These are phyloP conservation scores for Aspidoscelis tigris DNA, from an alignment of 2,113 vertebrate genomes.

Conservation along the genomic window DNA sequence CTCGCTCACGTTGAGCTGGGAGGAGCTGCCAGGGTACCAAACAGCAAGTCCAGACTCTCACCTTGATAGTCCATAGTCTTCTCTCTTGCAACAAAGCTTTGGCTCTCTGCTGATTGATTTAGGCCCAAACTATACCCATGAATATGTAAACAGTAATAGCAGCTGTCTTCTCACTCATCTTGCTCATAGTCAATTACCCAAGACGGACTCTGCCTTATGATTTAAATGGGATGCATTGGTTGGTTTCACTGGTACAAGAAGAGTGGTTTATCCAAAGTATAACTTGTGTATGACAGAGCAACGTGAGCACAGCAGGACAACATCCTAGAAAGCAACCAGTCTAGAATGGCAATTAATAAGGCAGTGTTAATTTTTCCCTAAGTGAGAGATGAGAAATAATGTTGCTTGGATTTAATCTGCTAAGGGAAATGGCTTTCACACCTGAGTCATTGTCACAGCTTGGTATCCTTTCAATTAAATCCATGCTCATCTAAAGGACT, in stretches of 20 bases:
- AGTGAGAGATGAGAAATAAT: conserved; percentile 35
- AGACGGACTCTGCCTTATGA: conserved; percentile 25
- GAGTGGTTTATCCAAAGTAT: background rate
- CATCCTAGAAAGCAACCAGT: conserved; percentile 48
- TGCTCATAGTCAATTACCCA: background rate
- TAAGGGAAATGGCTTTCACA: conserved; percentile 70
- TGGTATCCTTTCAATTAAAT: conserved; percentile 79
- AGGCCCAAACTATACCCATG: too few species aligned
- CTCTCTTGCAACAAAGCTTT: too few species aligned
- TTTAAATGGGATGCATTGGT: conserved; percentile 56
- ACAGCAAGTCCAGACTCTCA: too few species aligned
- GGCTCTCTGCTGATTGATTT: too few species aligned
- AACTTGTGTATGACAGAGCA: background rate
- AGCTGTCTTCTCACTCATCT: background rate
- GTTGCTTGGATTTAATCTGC: conserved; percentile 73
- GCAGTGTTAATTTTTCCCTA: conserved; percentile 73
- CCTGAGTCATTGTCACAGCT: conserved; percentile 74
- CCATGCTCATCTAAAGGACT: conserved; percentile 72
- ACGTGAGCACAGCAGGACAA: conserved; percentile 63
- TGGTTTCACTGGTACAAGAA: conserved; percentile 49
- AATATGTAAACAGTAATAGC: too few species aligned
- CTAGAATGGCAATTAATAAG: conserved; percentile 71
- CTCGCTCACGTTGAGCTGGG: too few species aligned
- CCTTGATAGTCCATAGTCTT: too few species aligned
- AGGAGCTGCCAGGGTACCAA: too few species aligned